A percentile compares a stretch with the other conserved stretches of the same genome.
Conservation (phyloP, 1,140 invertebrate genomes). For the Brachionus calyciflorus region DNA sequence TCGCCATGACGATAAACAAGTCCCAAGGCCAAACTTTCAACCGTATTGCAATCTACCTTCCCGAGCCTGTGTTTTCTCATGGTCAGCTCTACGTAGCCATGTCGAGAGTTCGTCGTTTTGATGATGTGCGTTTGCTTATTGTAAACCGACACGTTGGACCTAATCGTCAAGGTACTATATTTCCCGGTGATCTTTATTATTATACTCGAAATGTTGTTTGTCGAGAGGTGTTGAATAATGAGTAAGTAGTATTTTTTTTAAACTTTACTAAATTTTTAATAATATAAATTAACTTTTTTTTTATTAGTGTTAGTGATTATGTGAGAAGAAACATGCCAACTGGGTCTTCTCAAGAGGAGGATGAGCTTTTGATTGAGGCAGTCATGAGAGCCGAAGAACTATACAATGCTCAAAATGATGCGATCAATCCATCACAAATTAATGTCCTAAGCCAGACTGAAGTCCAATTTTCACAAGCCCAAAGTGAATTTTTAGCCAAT, state of each 20-base stretch:
- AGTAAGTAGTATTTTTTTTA: not conserved
- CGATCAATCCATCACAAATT: not conserved
- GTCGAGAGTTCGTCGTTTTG: conserved; percentile 47
- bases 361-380: too few species aligned
- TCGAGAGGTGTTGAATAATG: not conserved
- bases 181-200: not conserved
- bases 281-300: not conserved
- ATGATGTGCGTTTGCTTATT: conserved; percentile 1
- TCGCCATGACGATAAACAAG: conserved; percentile 65
- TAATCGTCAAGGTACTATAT: conserved; percentile 1
- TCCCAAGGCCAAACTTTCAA: conserved; percentile 62
- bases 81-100: conserved; percentile 54
- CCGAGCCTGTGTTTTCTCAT: conserved; percentile 50
- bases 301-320: not conserved
- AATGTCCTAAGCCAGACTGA: not conserved
- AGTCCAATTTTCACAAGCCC: too few species aligned
- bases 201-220: not conserved
- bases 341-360: too few species aligned
- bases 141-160: not conserved
- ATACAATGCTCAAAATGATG: too few species aligned
- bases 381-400: too few species aligned
- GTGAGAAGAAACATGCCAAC: too few species aligned
- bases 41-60: conserved; percentile 50
- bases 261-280: not conserved
- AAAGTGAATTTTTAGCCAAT: not conserved